Base-by-base conservation (phyloP, 1,140 invertebrate genomes). In the Palaemon carinicauda region DNA sequence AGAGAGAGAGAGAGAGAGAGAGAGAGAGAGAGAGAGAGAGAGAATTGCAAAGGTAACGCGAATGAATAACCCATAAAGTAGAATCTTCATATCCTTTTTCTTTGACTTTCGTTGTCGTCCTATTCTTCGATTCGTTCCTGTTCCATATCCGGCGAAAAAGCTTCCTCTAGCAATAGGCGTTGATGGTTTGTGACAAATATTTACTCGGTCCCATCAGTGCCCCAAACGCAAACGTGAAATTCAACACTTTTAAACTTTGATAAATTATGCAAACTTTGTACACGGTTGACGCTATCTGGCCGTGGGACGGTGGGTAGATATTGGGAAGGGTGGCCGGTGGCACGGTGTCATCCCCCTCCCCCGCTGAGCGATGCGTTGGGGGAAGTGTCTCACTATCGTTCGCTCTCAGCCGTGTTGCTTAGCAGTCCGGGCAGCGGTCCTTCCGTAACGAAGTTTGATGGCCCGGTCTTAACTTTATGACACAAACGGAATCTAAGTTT, bases 231-330 rank as follows among this genome's bases (percentile, higher is more conserved):
- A 75, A 83, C 81, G 71, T 75, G 52, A 83, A 75, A 83, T 83
- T 74, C 81, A 83, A 83, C 81, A 74, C 71, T 83, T 74, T 83
- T 83, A 83, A 83, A 83, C 81, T 83, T 83, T 83, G 71, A 83
- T 83, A 83, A 83, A 83, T 83, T 83, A 83, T 83, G 81, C 81
- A 83, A 83, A 83, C 81, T 74, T 74, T 56, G 69, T 83, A 75
- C 52, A 75, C 51, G 31, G 50, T 19, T 41, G 41, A 41, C 41
- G 41, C 41, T 41, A 41, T 41, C 41, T 41, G 41, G 7, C 41
- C 41, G 41, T 41, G 41, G 12, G 41, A 41, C 41, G 41, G n/a
- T 41, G 41, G 41, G 41, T 41, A 0, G 41, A 0, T 5, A 0
- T 1, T 12, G 7, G 41, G 56, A n/a, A 33, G 69, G 71, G 29